Percentiles rank a stretch among this genome's conserved stretches.
phyloP scores from a whole-genome alignment of 1,140 invertebrate genomes.

The Drosophila asahinai region DNA sequence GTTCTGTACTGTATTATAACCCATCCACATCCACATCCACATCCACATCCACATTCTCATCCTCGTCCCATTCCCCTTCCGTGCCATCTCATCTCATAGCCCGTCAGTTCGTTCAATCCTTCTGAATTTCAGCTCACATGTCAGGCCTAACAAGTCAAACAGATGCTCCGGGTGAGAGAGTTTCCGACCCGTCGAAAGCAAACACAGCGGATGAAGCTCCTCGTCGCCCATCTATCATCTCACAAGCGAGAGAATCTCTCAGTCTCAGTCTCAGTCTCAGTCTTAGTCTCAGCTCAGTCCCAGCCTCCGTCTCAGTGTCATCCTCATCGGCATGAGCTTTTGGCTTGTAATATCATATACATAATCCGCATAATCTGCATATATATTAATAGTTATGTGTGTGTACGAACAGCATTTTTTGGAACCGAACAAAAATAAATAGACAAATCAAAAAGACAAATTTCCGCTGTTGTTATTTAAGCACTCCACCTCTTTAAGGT shows the following conservation, averaged over 20 bases:
- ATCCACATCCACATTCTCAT: background rate
- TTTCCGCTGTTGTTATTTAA: constrained; percentile 22
- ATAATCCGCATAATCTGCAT: constrained; percentile 55
- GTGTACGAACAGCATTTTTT: constrained; percentile 47
- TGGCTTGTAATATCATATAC: constrained; percentile 37
- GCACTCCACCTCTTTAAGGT: constrained; percentile 22
- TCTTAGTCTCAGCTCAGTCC: background rate
- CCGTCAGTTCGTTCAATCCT: constrained; percentile 32
- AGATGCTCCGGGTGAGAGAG: constrained; percentile 39
- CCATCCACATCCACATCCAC: too few species aligned
- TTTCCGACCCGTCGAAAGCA: constrained; percentile 30
- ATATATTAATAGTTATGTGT: constrained; percentile 48
- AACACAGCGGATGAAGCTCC: constrained; percentile 25
- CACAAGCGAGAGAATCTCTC: constrained; percentile 10
- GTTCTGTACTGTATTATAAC: background rate
- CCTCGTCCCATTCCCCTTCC: background rate
- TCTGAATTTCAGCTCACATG: constrained; percentile 47
- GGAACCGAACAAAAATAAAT: constrained; percentile 52
- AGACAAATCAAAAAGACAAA: constrained; percentile 52
- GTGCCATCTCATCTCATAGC: constrained; percentile 4
- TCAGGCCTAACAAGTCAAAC: constrained; percentile 42
- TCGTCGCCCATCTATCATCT: constrained; percentile 27
- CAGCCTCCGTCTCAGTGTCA: constrained; percentile 1
- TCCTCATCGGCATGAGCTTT: constrained; percentile 12
- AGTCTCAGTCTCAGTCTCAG: background rate